Evolutionary conservation across 2,797 vertebrate species (phyloP).

Genomic region (Cuniculus paca): DNA sequence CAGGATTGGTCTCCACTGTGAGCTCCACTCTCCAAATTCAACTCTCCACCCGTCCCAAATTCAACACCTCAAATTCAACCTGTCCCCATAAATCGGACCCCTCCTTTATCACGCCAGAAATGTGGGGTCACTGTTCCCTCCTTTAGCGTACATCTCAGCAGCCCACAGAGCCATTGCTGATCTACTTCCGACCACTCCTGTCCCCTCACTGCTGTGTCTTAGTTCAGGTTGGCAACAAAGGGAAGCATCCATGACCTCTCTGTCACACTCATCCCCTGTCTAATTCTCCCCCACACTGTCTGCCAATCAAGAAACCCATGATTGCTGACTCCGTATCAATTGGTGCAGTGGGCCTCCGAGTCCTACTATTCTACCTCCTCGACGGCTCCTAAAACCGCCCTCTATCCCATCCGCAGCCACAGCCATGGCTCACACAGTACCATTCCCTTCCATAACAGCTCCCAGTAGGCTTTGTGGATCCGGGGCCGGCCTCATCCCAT

Average conservation of each 20-base stretch:
- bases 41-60: rapidly evolving
- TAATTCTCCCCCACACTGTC: neutral
- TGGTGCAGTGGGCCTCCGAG: neutral
- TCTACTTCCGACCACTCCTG: neutral
- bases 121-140: neutral
- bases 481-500: neutral
- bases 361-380: neutral
- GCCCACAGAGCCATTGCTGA: rapidly evolving
- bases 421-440: neutral
- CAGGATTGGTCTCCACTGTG: rapidly evolving
- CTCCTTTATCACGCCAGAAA: neutral
- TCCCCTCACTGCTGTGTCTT: rapidly evolving
- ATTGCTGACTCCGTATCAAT: neutral
- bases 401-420: neutral
- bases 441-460: neutral
- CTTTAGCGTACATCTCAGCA: neutral
- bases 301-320: neutral
- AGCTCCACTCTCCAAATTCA: neutral
- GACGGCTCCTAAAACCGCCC: neutral
- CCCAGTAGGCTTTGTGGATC: neutral
- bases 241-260: neutral
- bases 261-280: neutral
- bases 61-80: neutral
- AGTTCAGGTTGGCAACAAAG: neutral
- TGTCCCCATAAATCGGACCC: neutral